phyloP scores from a whole-genome alignment of 2,113 vertebrate species.

The Alosa alosa region DNA sequence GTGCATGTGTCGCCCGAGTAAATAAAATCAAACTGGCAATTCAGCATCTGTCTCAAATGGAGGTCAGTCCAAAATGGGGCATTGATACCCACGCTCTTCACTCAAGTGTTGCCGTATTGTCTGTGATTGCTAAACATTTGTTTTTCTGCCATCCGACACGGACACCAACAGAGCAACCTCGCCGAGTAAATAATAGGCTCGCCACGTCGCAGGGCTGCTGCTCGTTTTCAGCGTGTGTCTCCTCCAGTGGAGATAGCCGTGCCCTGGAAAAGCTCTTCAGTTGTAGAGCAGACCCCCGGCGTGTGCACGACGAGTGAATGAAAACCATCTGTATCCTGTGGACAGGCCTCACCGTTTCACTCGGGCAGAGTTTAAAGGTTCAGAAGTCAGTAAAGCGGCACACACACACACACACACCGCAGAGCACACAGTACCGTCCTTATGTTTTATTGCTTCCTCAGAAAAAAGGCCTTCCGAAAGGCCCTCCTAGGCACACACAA shows the following conservation, averaged over 20 bases:
- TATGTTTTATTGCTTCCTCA: conserved; percentile 2
- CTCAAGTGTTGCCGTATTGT: conserved; percentile 49
- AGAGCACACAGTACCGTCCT: neutral
- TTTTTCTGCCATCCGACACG: conserved; percentile 55
- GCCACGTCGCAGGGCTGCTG: conserved; percentile 12
- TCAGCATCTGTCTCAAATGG: conserved; percentile 48
- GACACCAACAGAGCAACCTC: conserved; percentile 39
- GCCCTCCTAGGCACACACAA: neutral
- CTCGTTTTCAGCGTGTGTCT: neutral
- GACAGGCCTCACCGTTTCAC: neutral
- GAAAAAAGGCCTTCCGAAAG: neutral
- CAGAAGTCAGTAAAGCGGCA: conserved; percentile 6
- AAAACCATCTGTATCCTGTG: conserved; percentile 12
- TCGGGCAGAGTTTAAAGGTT: conserved; percentile 9
- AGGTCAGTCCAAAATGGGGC: conserved; percentile 50
- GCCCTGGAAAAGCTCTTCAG: neutral
- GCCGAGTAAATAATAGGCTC: conserved; percentile 47
- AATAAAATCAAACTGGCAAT: conserved; percentile 50
- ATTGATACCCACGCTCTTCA: conserved; percentile 25
- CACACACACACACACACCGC: neutral
- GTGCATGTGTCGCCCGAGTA: conserved; percentile 44
- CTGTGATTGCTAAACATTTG: conserved; percentile 64
- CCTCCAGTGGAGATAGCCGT: neutral
- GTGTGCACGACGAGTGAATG: neutral
- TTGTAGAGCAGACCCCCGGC: neutral